A percentile compares a stretch with the other conserved stretches of the same genome.
Evolutionary conservation across 2,888 invertebrate genomes (phyloP).

Genomic region (Spilarctia lutea): DNA sequence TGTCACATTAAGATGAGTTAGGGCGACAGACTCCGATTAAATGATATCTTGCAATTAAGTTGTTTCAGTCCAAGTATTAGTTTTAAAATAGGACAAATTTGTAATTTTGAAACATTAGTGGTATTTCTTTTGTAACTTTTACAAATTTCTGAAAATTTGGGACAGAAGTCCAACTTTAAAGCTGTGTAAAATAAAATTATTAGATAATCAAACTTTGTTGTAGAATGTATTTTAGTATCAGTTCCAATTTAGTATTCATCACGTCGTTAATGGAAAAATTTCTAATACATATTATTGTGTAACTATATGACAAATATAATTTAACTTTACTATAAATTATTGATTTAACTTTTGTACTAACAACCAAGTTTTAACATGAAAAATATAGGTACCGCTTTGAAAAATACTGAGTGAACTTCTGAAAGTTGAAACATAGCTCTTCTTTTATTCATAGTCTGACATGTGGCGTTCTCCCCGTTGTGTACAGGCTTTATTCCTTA

Average conservation of each 20-base stretch:
- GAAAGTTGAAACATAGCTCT: conserved; percentile 84
- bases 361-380: conserved; percentile 67
- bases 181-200: no score
- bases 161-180: background rate
- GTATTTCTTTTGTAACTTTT: background rate
- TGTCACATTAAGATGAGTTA: background rate
- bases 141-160: background rate
- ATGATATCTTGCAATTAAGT: background rate
- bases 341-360: conserved; percentile 62
- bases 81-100: background rate
- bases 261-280: background rate
- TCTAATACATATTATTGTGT: background rate
- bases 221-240: no score
- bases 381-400: conserved; percentile 74
- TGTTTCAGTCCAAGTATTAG: background rate
- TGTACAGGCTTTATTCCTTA: conserved; percentile 83
- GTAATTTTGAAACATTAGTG: background rate
- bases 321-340: conserved; percentile 35
- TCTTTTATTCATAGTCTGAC: conserved; percentile 85
- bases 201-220: no score
- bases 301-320: background rate
- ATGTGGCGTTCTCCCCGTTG: conserved; percentile 82
- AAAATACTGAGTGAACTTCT: conserved; percentile 81
- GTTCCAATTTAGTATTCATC: background rate
- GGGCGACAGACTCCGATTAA: background rate